These are phyloP conservation scores for Panthera tigris DNA, from an alignment of 2,113 vertebrate species.

Conservation along the genomic window DNA sequence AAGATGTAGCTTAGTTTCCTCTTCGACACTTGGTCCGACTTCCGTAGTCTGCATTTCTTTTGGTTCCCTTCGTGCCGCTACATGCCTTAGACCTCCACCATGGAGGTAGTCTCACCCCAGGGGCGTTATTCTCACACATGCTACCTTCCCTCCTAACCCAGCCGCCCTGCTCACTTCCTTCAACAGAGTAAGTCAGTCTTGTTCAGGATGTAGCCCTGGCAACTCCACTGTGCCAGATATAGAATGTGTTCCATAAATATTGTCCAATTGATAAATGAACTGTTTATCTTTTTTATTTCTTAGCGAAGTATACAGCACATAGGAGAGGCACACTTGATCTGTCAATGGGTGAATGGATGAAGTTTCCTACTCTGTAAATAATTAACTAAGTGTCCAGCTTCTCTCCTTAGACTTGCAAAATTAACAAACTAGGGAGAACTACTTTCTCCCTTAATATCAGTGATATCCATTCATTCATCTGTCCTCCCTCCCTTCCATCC, in stretches of 20 bases:
- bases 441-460: conserved; percentile 11
- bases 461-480: background rate
- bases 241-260: background rate
- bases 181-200: background rate
- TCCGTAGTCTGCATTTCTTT: background rate
- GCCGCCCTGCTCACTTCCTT: background rate
- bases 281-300: background rate
- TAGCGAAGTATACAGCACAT: background rate
- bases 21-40: background rate
- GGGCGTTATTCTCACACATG: background rate
- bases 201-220: background rate
- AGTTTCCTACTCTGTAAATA: conserved; percentile 17
- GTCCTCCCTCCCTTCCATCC: background rate
- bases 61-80: too few species aligned
- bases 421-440: background rate
- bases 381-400: background rate
- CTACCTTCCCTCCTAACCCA: background rate
- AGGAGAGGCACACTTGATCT: background rate
- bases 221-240: background rate
- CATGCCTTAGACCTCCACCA: background rate
- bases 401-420: conserved; percentile 22
- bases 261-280: background rate
- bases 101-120: background rate
- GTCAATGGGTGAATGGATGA: background rate
- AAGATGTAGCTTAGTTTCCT: background rate